Base-by-base conservation (phyloP, 2,888 invertebrate genomes). In the Acrobasis consociella region DNA sequence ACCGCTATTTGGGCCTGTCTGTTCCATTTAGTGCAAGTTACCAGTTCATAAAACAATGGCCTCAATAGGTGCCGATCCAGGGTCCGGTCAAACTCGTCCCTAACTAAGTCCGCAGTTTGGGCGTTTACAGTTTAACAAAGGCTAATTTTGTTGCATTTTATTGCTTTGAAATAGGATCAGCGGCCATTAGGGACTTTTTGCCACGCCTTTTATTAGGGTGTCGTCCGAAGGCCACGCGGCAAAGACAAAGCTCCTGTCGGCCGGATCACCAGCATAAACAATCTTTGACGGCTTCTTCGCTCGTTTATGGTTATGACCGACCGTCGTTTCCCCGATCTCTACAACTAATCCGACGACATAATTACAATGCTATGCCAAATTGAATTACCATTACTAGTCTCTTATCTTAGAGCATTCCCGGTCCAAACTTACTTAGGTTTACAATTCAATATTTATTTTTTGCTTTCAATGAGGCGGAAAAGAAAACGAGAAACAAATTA, bases 141-240 rank as follows among this genome's bases (percentile, higher is more conserved):
- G 86, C 87, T 90, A 90, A 92, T 91, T 91, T 91, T 92, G 92
- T 91, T 91, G 90, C 91, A 88, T 86, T 92, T 91, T 91, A 91
- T 87, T 86, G 82, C 89, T 81, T 86, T 82, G 84, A 85, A 92
- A 92, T 91, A 87, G 90, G 90, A 90, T 89, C 88, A 87, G 83
- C 82, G 76, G 77, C 86, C 82, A 91, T 91, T 92, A 91, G 83
- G 83, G 80, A 78, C 80, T 91, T 91, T 92, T 91, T 91, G 89
- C 87, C 86, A 89, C 88, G 86, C 86, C 88, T 89, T 91, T 90
- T 92, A 91, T 91, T 87, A 88, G 90, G 92, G 91, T 91, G 91
- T 91, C 91, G 87, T 89, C 82, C 82, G 87, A 89, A 89, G 86
- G 87, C 85, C 82, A 79, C 69, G 89, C 89, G 89, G 91, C 85